Percentiles rank a stretch among this genome's conserved stretches.
These are phyloP conservation scores for Philaenus spumarius DNA, from an alignment of 1,140 invertebrate genomes.

Conservation along the genomic window DNA sequence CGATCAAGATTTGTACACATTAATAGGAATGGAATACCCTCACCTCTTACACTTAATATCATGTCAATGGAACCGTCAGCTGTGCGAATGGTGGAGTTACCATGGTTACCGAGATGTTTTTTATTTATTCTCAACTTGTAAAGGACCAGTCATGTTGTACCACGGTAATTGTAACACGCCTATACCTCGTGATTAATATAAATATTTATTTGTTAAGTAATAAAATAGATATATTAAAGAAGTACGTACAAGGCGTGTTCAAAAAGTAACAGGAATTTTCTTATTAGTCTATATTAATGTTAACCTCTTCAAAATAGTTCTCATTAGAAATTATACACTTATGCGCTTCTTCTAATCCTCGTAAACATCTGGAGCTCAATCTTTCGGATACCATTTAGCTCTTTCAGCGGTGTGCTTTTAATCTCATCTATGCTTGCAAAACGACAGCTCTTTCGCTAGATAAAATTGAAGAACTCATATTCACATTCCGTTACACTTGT, in stretches of 20 bases:
- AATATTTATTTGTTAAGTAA: too few relatives aligned
- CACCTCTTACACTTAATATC: slow-evolving; percentile 68
- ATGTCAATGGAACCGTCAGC: slow-evolving; percentile 77
- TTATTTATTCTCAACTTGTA: slow-evolving; percentile 65
- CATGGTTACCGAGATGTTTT: slow-evolving; percentile 73
- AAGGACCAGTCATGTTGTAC: slow-evolving; percentile 62
- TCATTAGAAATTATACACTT: not conserved
- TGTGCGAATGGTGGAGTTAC: slow-evolving; percentile 78
- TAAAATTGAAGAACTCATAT: too few relatives aligned
- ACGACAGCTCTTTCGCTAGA: not conserved
- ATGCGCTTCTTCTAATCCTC: not conserved
- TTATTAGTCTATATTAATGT: not conserved
- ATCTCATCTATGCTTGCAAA: not conserved
- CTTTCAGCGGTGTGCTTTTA: not conserved
- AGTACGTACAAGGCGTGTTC: too few relatives aligned
- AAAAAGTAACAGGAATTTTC: too few relatives aligned
- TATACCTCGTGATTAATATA: slow-evolving; percentile 45
- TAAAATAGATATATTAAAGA: too few relatives aligned
- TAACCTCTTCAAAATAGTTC: not conserved
- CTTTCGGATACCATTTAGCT: not conserved
- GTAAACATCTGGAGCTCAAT: not conserved
- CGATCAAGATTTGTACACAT: slow-evolving; percentile 82
- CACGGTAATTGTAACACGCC: slow-evolving; percentile 82
- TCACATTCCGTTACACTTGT: too few relatives aligned
- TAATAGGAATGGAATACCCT: slow-evolving; percentile 64